These are phyloP conservation scores for Leptestheria dahalacensis DNA, from an alignment of 1,140 invertebrate genomes.

Conservation along the genomic window DNA sequence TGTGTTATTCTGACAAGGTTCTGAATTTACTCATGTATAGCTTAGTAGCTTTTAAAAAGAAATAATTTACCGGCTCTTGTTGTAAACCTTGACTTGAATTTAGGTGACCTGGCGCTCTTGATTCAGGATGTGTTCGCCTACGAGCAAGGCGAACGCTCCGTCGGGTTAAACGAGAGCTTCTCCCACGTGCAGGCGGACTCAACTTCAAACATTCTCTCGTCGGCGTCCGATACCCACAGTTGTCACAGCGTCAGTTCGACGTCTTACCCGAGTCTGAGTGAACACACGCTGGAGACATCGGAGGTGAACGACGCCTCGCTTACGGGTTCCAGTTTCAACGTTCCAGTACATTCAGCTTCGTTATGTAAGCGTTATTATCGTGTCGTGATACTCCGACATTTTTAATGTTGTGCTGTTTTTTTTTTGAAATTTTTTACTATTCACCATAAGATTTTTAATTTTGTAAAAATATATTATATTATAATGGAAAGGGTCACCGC, in stretches of 20 bases:
- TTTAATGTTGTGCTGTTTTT: too few species aligned
- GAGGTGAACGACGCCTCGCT: background rate
- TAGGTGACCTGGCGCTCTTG: conserved; percentile 51
- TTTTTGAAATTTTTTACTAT: background rate
- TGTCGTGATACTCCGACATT: too few species aligned
- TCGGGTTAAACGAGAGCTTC: background rate
- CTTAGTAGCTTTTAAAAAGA: too few species aligned
- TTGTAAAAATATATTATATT: background rate
- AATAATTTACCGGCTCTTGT: too few species aligned
- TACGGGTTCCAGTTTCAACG: background rate
- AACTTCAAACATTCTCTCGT: conserved; percentile 48
- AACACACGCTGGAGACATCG: conserved; percentile 7
- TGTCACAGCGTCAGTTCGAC: conserved; percentile 9
- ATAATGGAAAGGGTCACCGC: conserved; percentile 49
- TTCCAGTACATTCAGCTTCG: background rate
- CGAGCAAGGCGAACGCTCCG: conserved; percentile 46
- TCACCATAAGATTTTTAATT: background rate
- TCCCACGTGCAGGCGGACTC: conserved; percentile 30
- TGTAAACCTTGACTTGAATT: conserved; percentile 7
- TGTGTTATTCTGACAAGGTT: too few species aligned
- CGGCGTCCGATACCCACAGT: conserved; percentile 27
- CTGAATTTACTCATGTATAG: too few species aligned
- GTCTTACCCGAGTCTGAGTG: conserved; percentile 11
- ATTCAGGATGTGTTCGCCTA: conserved; percentile 66
- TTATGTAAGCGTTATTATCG: conserved; percentile 2